phyloP scores from a whole-genome alignment of 2,797 vertebrate species.

The Bradypodion pumilum region DNA sequence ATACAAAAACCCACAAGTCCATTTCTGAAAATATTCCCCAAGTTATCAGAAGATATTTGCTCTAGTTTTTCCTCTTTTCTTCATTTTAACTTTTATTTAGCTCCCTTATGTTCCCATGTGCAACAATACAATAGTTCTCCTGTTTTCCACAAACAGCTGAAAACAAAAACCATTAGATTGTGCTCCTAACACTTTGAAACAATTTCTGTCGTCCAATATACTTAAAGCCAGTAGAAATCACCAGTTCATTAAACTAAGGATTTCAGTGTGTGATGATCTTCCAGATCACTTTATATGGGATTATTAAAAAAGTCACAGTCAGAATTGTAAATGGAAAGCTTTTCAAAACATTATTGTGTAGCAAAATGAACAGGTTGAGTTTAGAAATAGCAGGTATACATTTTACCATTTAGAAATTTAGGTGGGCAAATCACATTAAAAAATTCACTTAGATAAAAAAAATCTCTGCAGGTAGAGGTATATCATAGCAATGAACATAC shows the following conservation, averaged over 20 bases:
- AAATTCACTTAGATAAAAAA: neutral
- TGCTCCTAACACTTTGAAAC: neutral
- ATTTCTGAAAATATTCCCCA: neutral
- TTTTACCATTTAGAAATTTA: neutral
- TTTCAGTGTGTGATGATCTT: neutral
- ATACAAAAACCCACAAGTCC: neutral
- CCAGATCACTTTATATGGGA: neutral
- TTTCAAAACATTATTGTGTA: neutral
- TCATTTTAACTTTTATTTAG: neutral
- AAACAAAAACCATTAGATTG: neutral
- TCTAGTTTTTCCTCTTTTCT: neutral
- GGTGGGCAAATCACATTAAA: neutral
- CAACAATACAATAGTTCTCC: no score
- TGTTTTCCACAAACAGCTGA: no score
- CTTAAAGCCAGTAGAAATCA: neutral
- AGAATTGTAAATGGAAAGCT: neutral
- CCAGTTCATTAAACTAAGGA: neutral
- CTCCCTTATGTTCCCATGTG: neutral
- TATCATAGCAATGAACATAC: neutral
- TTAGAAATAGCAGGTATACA: neutral
- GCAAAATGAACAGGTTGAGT: neutral
- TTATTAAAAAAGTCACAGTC: neutral
- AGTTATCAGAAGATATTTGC: neutral
- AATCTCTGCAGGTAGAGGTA: neutral
- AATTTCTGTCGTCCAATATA: neutral